Conservation (phyloP, 2,113 vertebrate genomes). For the Jaculus jaculus region DNA sequence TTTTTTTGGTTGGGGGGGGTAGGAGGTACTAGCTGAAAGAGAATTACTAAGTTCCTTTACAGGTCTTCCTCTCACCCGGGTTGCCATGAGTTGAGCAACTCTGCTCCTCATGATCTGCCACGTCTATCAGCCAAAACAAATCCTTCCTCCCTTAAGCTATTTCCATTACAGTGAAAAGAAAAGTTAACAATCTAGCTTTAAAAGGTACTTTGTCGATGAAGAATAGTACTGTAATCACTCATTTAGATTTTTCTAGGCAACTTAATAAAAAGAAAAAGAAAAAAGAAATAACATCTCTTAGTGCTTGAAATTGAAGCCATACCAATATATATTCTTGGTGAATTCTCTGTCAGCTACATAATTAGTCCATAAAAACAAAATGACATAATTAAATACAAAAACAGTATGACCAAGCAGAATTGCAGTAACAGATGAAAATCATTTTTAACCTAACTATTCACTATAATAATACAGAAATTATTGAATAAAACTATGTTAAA, state of each 20-base stretch:
- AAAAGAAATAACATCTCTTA: neutral
- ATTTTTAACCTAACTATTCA: constrained; percentile 8
- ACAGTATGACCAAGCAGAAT: neutral
- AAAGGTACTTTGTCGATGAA: constrained; percentile 1
- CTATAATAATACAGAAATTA: constrained; percentile 41
- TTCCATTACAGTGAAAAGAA: neutral
- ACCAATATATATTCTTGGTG: neutral
- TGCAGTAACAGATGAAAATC: constrained; percentile 36
- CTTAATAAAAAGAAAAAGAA: neutral
- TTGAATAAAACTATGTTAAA: neutral
- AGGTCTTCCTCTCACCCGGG: neutral
- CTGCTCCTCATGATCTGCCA: neutral
- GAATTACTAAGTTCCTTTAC: neutral
- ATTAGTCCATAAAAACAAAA: constrained; percentile 41
- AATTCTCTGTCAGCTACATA: constrained; percentile 25
- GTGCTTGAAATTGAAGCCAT: constrained; percentile 14
- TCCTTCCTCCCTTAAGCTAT: neutral
- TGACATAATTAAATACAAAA: constrained; percentile 29
- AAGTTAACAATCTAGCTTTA: neutral
- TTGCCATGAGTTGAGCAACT: no score
- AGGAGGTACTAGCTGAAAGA: neutral
- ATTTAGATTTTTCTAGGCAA: constrained; percentile 33
- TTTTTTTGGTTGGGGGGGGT: no score
- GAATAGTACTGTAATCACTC: neutral
- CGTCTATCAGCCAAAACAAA: neutral